Base-by-base conservation (phyloP, 2,888 invertebrate species). In the Ligdia adustata region DNA sequence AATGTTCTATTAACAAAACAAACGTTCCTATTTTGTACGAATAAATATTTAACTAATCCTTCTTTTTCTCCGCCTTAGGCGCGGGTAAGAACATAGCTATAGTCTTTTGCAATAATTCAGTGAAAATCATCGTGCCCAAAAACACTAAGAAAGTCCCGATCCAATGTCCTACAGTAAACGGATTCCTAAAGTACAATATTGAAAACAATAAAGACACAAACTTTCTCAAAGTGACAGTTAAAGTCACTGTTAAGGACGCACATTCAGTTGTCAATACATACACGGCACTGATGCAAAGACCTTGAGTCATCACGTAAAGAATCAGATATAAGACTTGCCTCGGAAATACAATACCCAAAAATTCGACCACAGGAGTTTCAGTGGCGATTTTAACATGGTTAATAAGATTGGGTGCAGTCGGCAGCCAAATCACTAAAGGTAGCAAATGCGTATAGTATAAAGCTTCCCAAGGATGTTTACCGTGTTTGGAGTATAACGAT, bases 181-280 rank as follows among this genome's bases (percentile, higher is more conserved):
- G 95, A 90, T 99, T 99, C 64, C 94, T 92, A 76, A 99, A 99
- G 81, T 98, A 98, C 34, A 97, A 66, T 61, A 99, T 98, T 0
- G 99, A 99, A 74, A 99, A 95, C n/a, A 99, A 81, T 22, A 99
- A 90, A 0, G 98, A 98, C 18, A 97, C 92, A 75, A 99, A 99
- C 85, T 99, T 99, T 35, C 99, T 92, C 41, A 99, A 83, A 0
- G 99, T 99, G 16, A 99, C 95, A 0, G 99, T 97, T 60, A 99
- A 90, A 0, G 99, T 99, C 1, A 99, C 98, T 0, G 98, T 97
- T 29, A 99, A 82, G 0, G 99, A 98, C 0, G 97, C 93, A 73
- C 98, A 98, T 80, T 98, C 98, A 0, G 99, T 96, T 1, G 98
- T 99, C 69, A 99, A 88, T 16, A 96, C 93, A 72, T 98, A 99